A percentile compares a stretch with the other conserved stretches of the same genome.
Evolutionary conservation across 2,113 vertebrate genomes (phyloP).

Genomic region (Nannobrachium achirus): DNA sequence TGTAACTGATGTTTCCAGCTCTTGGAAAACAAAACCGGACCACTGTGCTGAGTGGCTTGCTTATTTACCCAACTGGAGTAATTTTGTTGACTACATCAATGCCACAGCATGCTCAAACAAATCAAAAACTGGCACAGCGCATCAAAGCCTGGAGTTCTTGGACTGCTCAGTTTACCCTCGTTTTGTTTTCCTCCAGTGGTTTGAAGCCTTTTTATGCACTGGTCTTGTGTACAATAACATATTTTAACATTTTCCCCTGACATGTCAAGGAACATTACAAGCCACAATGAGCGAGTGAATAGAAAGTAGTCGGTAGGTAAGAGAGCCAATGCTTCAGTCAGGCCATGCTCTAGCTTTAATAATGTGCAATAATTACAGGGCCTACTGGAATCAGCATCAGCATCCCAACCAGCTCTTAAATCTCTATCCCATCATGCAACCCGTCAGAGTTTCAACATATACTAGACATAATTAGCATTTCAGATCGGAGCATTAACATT

Average conservation of each 20-base stretch:
- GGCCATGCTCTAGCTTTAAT: neutral
- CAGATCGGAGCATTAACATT: conserved; percentile 73
- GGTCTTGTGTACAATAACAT: conserved; percentile 23
- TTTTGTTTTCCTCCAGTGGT: conserved; percentile 31
- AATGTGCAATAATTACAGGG: conserved; percentile 14
- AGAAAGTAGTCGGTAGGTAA: neutral
- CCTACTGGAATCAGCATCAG: conserved; percentile 36
- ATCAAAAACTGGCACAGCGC: conserved; percentile 52
- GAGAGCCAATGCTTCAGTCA: conserved; percentile 3
- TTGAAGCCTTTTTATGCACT: conserved; percentile 16
- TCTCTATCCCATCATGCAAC: conserved; percentile 57
- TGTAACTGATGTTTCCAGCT: conserved; percentile 11
- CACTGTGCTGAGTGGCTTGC: conserved; percentile 25
- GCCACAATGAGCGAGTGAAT: neutral
- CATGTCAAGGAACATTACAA: conserved; percentile 22
- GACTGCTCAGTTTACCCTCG: conserved; percentile 29
- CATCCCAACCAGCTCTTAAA: conserved; percentile 32
- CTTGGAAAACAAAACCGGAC: conserved; percentile 18
- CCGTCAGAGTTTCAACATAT: conserved; percentile 58
- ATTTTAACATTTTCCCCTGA: conserved; percentile 15
- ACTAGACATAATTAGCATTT: conserved; percentile 74
- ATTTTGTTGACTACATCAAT: conserved; percentile 33
- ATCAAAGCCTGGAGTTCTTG: conserved; percentile 33
- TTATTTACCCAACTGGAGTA: conserved; percentile 46
- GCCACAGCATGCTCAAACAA: conserved; percentile 55